A percentile compares a stretch with the other conserved stretches of the same genome.
phyloP scores from a whole-genome alignment of 2,797 vertebrate species.

The Carcharodon carcharias region DNA sequence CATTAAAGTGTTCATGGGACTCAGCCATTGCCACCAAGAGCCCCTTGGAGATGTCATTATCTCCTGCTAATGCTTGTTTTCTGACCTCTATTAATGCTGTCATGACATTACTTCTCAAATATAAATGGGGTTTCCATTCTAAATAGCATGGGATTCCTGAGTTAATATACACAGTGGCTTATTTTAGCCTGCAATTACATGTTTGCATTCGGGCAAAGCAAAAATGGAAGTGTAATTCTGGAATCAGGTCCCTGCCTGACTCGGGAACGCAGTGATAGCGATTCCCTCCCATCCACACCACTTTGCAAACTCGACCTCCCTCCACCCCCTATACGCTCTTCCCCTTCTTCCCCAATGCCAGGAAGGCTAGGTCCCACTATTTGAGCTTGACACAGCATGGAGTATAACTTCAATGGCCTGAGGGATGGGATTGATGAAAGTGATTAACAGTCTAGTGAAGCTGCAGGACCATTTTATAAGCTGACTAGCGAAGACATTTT shows the following conservation, averaged over 20 bases:
- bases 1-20: not conserved
- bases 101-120: not conserved
- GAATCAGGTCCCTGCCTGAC: not conserved
- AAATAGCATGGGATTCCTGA: not conserved
- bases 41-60: not conserved
- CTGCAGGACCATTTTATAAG: not conserved
- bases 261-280: not conserved
- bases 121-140: not conserved
- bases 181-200: not conserved
- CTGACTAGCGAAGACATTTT: not conserved
- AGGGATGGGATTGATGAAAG: not conserved
- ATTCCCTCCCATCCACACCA: not conserved
- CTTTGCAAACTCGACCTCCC: no score
- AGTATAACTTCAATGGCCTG: not conserved
- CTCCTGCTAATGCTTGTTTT: not conserved
- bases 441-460: not conserved
- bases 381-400: not conserved
- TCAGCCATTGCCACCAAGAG: not conserved
- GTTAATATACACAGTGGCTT: not conserved
- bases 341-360: not conserved
- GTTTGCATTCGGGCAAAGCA: not conserved
- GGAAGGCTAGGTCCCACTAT: not conserved
- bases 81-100: slow-evolving; percentile 21
- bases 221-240: not conserved
- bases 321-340: not conserved